A percentile compares a stretch with the other conserved stretches of the same genome.
Conservation (phyloP, 64 coral and sea anemone species). For the Montipora efflorescens region DNA sequence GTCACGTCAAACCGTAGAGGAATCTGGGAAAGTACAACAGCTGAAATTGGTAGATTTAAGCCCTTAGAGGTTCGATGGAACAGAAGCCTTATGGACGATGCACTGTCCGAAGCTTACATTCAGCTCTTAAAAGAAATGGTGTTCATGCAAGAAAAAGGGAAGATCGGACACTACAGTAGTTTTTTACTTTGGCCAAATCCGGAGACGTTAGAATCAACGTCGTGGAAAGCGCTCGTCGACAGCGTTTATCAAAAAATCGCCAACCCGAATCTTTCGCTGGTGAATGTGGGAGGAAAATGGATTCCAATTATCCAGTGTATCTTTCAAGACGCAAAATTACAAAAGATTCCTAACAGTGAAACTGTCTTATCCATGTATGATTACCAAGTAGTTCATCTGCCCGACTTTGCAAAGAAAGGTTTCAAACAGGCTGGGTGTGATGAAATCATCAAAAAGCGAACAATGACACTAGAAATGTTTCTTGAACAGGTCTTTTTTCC, state of each 20-base stretch:
- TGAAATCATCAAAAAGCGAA: conserved; percentile 39
- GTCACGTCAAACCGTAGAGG: conserved; percentile 88
- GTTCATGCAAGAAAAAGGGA: conserved; percentile 30
- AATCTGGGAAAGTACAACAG: conserved; percentile 81
- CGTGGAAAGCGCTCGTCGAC: conserved; percentile 63
- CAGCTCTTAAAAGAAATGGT: conserved; percentile 70
- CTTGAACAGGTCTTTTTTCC: conserved; percentile 78
- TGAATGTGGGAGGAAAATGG: conserved; percentile 62
- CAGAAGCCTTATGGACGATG: conserved; percentile 83
- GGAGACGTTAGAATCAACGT: conserved; percentile 23
- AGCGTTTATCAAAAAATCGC: conserved; percentile 68
- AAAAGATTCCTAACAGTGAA: conserved; percentile 41
- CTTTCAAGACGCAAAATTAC: conserved; percentile 60
- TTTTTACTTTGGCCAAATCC: conserved; percentile 66
- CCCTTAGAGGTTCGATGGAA: conserved; percentile 89
- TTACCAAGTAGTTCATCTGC: conserved; percentile 71
- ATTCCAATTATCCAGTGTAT: conserved; percentile 20
- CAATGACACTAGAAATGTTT: conserved; percentile 83
- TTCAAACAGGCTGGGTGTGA: conserved; percentile 18
- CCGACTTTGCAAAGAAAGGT: conserved; percentile 63
- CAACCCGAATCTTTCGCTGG: conserved; percentile 25
- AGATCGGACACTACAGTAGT: conserved; percentile 24
- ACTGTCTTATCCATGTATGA: conserved; percentile 32
- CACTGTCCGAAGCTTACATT: conserved; percentile 72
- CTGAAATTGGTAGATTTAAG: conserved; percentile 3